A percentile compares a stretch with the other conserved stretches of the same genome.
phyloP scores from a whole-genome alignment of 2,888 invertebrate species.

The Azorinus chamasolen region DNA sequence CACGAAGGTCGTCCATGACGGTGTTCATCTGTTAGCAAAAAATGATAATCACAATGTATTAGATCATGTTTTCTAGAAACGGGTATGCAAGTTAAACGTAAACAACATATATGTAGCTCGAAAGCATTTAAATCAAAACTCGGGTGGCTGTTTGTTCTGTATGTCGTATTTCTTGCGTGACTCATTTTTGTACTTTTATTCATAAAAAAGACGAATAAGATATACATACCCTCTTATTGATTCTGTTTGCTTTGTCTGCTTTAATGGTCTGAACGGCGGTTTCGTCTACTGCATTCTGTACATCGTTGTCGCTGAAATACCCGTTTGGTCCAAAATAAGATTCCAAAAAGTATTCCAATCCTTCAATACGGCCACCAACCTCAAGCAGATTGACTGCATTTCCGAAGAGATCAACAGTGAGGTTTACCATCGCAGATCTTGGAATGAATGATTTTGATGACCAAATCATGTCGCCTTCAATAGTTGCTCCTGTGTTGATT shows the following conservation, averaged over 20 bases:
- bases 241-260: slow-evolving; percentile 64
- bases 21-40: slow-evolving; percentile 35
- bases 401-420: slow-evolving; percentile 88
- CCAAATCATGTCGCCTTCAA: slow-evolving; percentile 85
- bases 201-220: no score
- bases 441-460: slow-evolving; percentile 85
- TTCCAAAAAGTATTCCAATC: slow-evolving; percentile 94
- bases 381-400: slow-evolving; percentile 95
- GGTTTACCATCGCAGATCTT: slow-evolving; percentile 83
- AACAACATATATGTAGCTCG: no score
- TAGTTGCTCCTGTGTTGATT: slow-evolving; percentile 89
- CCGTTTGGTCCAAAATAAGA: slow-evolving; percentile 91
- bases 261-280: slow-evolving; percentile 62
- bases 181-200: no score
- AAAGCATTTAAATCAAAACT: no score
- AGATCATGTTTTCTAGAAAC: no score
- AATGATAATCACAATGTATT: no score
- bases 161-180: no score
- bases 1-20: slow-evolving; percentile 76
- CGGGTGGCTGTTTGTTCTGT: no score
- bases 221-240: slow-evolving; percentile 65
- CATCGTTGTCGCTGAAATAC: slow-evolving; percentile 87
- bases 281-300: slow-evolving; percentile 50
- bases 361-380: slow-evolving; percentile 94
- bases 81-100: no score